Conservation (phyloP, 2,113 vertebrate species). For the Hippocampus abdominalis region DNA sequence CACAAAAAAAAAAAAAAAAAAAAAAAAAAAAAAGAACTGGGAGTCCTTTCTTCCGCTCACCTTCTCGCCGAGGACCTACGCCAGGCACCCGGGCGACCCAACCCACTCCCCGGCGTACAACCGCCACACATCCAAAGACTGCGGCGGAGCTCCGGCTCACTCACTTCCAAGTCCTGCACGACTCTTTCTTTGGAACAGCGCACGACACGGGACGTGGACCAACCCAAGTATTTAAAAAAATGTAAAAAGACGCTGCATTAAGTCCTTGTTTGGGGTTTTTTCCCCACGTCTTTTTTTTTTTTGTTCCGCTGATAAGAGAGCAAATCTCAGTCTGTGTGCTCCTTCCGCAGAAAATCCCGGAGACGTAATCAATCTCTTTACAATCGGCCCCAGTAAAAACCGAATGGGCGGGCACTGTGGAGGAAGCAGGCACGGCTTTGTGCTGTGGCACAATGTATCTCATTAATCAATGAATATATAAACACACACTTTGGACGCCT, state of each 20-base stretch:
- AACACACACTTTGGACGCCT: not conserved
- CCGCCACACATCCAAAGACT: constrained; percentile 60
- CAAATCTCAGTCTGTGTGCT: constrained; percentile 36
- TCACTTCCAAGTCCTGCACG: constrained; percentile 42
- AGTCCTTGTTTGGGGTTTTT: not conserved
- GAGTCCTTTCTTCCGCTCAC: constrained; percentile 16
- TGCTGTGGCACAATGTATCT: constrained; percentile 35
- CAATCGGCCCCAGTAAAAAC: constrained; percentile 44
- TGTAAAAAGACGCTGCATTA: not conserved
- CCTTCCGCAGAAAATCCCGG: constrained; percentile 56
- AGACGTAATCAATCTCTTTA: constrained; percentile 53
- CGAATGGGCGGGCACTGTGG: constrained; percentile 58
- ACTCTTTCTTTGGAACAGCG: constrained; percentile 16
- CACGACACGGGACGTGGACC: constrained; percentile 9
- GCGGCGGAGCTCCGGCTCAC: constrained; percentile 55
- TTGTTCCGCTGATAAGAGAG: constrained; percentile 26
- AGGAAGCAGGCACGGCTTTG: constrained; percentile 45
- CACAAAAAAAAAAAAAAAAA: not conserved
- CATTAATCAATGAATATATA: constrained; percentile 26
- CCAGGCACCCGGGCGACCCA: constrained; percentile 63
- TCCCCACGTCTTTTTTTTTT: not conserved
- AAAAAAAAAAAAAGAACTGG: not conserved
- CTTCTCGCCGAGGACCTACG: constrained; percentile 34
- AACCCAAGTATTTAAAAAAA: not conserved
- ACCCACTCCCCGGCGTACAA: constrained; percentile 53